These are phyloP conservation scores for Ispidina picta DNA, from an alignment of 2,797 vertebrate species.

Conservation along the genomic window DNA sequence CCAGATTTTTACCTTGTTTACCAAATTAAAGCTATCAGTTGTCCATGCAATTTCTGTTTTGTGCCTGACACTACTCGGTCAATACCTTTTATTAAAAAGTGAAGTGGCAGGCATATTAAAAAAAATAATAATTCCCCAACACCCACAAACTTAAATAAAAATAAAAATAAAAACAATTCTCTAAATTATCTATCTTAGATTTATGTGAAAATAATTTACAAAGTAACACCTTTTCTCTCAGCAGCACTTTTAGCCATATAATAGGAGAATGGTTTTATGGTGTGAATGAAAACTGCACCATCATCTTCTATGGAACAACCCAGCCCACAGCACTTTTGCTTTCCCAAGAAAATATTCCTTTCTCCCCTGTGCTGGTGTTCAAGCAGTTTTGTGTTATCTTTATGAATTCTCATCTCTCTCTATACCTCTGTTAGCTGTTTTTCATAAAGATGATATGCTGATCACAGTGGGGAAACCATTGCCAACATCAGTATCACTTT, in stretches of 20 bases:
- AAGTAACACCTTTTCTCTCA: not conserved
- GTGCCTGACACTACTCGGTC: not conserved
- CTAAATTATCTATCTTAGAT: not conserved
- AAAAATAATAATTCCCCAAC: not conserved
- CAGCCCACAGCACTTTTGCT: not conserved
- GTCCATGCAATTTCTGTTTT: not conserved
- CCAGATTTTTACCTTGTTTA: constrained; percentile 44
- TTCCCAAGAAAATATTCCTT: not conserved
- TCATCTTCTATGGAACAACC: not conserved
- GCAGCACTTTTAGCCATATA: not conserved
- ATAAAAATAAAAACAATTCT: not conserved
- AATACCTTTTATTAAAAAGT: not conserved
- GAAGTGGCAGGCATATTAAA: not conserved
- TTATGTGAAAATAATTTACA: not conserved
- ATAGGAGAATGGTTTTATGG: not conserved
- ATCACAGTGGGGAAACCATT: not conserved
- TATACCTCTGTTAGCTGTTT: not conserved
- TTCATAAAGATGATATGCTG: not conserved
- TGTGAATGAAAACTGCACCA: constrained; percentile 2
- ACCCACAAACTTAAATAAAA: not conserved
- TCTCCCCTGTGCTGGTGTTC: not conserved
- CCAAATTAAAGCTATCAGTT: constrained; percentile 23
- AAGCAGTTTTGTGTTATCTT: not conserved
- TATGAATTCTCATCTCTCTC: not conserved
- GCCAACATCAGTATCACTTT: not conserved